Percentiles rank a stretch among this genome's conserved stretches.
These are phyloP conservation scores for Tragelaphus strepsiceros DNA, from an alignment of 2,113 vertebrate genomes.

Conservation along the genomic window DNA sequence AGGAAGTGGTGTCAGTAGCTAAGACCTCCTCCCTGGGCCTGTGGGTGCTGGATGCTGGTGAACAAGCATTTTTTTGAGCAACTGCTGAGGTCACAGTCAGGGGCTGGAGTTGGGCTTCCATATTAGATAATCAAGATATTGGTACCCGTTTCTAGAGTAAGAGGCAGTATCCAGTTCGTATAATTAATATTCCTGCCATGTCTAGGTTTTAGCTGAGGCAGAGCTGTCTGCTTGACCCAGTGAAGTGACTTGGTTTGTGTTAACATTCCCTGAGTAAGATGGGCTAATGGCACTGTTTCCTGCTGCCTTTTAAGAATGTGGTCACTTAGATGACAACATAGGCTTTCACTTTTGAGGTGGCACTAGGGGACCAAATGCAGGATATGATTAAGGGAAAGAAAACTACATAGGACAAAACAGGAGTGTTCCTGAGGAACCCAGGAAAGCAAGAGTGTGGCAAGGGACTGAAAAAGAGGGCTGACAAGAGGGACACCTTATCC, in stretches of 20 bases:
- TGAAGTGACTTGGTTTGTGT: background rate
- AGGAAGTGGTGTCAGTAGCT: background rate
- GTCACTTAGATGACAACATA: background rate
- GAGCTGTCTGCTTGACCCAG: background rate
- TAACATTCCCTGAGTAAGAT: background rate
- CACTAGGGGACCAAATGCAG: background rate
- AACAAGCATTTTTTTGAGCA: background rate
- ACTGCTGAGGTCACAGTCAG: background rate
- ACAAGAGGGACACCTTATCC: background rate
- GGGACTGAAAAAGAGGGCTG: too few species aligned
- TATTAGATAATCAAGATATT: background rate
- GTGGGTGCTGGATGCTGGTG: too few species aligned
- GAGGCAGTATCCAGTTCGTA: background rate
- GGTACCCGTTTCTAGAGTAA: background rate
- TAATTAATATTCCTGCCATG: background rate
- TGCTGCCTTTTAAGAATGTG: background rate
- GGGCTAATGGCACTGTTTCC: background rate
- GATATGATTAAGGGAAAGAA: background rate
- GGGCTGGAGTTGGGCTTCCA: background rate
- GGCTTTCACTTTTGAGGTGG: background rate
- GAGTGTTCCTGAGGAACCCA: background rate
- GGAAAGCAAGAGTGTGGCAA: background rate
- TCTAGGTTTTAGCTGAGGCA: background rate
- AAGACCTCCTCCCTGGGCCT: rapidly evolving
- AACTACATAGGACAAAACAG: background rate